Percentiles rank a stretch among this genome's conserved stretches.
phyloP scores from a whole-genome alignment of 2,797 vertebrate genomes.

The Typhlichthys eigenmanni region DNA sequence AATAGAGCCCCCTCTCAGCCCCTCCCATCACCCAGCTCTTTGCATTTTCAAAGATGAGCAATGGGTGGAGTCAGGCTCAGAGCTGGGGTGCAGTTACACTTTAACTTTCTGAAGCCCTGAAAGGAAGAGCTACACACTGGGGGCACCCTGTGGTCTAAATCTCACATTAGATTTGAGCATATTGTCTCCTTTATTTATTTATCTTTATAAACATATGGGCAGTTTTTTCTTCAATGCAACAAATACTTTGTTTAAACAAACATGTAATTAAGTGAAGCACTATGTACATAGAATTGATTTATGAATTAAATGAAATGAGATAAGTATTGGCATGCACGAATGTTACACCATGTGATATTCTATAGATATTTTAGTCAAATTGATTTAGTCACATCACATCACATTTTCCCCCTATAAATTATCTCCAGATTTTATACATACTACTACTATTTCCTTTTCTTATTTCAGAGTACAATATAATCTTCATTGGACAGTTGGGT shows the following conservation, averaged over 20 bases:
- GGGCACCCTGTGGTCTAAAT: no score
- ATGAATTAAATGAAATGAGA: slow-evolving; percentile 1
- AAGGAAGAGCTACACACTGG: no score
- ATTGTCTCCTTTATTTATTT: slow-evolving; percentile 2
- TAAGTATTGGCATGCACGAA: slow-evolving; percentile 18
- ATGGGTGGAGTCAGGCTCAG: no score
- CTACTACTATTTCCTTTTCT: background rate
- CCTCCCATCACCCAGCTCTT: no score
- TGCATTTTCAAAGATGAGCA: no score
- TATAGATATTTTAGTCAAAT: background rate
- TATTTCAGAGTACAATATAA: background rate
- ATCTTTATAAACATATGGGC: slow-evolving; percentile 2
- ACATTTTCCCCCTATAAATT: no score
- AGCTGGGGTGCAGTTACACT: no score
- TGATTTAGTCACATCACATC: background rate
- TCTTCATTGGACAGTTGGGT: background rate
- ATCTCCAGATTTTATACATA: background rate
- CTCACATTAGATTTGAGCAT: background rate
- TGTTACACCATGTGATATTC: background rate
- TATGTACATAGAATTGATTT: slow-evolving; percentile 11
- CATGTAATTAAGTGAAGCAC: slow-evolving; percentile 23
- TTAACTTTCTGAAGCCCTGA: no score
- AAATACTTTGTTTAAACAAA: slow-evolving; percentile 14
- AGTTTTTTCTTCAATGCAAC: background rate
- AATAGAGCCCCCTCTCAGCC: no score